A percentile compares a stretch with the other conserved stretches of the same genome.
These are phyloP conservation scores for Podarcis siculus DNA, from an alignment of 2,797 vertebrate species.

Conservation along the genomic window DNA sequence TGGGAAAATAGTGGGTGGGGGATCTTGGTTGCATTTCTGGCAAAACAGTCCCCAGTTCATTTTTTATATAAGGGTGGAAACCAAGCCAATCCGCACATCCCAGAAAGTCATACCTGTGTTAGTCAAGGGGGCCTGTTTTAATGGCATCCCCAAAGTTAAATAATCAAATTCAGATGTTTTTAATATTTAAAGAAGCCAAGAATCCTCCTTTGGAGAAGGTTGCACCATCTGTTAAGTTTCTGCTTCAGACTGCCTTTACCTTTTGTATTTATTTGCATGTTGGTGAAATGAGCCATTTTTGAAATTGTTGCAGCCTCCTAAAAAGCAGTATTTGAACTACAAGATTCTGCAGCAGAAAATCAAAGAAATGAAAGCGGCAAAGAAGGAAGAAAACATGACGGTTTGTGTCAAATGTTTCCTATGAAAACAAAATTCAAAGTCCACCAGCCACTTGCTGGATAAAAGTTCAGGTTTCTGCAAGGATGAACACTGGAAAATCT, in stretches of 20 bases:
- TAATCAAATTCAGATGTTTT: neutral
- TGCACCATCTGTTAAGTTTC: neutral
- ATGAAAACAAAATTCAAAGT: neutral
- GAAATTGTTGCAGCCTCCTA: conserved; percentile 84
- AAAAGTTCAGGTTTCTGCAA: neutral
- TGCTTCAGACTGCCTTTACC: neutral
- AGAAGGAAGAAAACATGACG: conserved; percentile 76
- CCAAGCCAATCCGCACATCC: neutral
- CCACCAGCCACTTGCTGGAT: neutral
- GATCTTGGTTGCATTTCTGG: neutral
- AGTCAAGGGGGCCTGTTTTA: neutral
- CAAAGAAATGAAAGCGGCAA: conserved; percentile 82
- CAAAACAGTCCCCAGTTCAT: neutral
- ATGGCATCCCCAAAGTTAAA: neutral
- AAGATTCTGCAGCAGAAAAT: conserved; percentile 87
- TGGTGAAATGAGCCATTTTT: neutral
- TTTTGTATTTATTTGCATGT: neutral
- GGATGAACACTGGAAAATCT: neutral
- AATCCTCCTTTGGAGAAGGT: neutral
- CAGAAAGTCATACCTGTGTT: neutral
- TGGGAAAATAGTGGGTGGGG: neutral
- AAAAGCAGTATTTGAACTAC: conserved; percentile 89
- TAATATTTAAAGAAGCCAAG: neutral
- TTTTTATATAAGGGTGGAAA: neutral
- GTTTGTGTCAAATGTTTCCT: conserved; percentile 75